A percentile compares a stretch with the other conserved stretches of the same genome.
phyloP scores from a whole-genome alignment of 1,140 invertebrate genomes.

The Orussus abietinus region DNA sequence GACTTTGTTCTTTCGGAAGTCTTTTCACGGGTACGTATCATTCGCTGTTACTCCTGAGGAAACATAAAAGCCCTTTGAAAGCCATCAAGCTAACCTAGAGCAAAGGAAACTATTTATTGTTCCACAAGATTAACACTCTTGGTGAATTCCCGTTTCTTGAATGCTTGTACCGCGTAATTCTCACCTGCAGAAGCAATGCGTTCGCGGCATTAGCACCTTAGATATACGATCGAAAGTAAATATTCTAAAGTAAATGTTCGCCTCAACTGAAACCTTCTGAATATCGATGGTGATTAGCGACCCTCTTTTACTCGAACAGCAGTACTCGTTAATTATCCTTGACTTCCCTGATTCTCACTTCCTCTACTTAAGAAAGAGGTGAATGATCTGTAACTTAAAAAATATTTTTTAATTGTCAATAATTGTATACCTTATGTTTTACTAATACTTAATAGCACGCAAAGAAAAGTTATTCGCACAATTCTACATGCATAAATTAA shows the following conservation, averaged over 20 bases:
- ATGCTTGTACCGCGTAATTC: constrained; percentile 1
- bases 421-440: too few species aligned
- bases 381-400: constrained; percentile 1
- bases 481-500: too few species aligned
- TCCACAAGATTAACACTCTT: too few species aligned
- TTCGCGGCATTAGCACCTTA: constrained; percentile 30
- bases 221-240: constrained; percentile 30
- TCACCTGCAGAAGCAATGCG: constrained; percentile 7
- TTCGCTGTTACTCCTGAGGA: too few species aligned
- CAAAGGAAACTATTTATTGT: too few species aligned
- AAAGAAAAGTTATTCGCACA: too few species aligned
- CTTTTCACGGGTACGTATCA: neutral
- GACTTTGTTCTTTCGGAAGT: too few species aligned
- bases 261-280: neutral
- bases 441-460: too few species aligned
- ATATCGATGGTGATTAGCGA: neutral
- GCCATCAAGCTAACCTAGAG: too few species aligned
- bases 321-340: constrained; percentile 3
- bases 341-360: neutral
- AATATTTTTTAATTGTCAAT: too few species aligned
- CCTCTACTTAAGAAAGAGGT: constrained; percentile 4
- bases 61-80: too few species aligned
- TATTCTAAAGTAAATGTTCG: neutral
- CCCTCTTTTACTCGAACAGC: neutral
- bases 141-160: constrained; percentile 32